These are phyloP conservation scores for Bombus soroeensis DNA, from an alignment of 1,140 invertebrate genomes.

Conservation along the genomic window DNA sequence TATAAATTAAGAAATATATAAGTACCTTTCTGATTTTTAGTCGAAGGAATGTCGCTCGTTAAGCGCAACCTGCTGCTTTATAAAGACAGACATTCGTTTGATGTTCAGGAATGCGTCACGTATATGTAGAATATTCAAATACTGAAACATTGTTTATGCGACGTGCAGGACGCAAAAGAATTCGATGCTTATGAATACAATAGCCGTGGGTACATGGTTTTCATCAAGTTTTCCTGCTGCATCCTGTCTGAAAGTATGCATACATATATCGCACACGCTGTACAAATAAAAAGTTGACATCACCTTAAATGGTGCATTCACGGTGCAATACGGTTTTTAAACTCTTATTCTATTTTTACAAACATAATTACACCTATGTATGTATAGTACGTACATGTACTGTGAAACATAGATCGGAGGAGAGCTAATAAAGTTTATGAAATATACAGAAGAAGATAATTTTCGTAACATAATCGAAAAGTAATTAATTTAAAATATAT, in stretches of 20 bases:
- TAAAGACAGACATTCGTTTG: slow-evolving; percentile 13
- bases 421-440: neutral
- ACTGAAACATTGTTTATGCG: slow-evolving; percentile 2
- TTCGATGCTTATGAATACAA: slow-evolving; percentile 27
- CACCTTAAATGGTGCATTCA: neutral
- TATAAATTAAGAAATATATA: neutral
- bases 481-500: no score
- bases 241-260: neutral
- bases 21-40: neutral
- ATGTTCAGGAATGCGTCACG: slow-evolving; percentile 17
- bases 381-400: neutral
- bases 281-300: neutral
- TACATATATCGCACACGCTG: neutral
- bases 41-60: neutral
- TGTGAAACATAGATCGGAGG: neutral
- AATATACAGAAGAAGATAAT: no score
- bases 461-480: neutral
- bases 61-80: neutral
- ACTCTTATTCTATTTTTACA: neutral
- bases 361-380: neutral
- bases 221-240: neutral
- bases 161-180: slow-evolving; percentile 7
- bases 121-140: slow-evolving; percentile 22
- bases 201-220: neutral
- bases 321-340: neutral